Conservation (phyloP, 2,113 vertebrate species). For the Onychostoma macrolepis region DNA sequence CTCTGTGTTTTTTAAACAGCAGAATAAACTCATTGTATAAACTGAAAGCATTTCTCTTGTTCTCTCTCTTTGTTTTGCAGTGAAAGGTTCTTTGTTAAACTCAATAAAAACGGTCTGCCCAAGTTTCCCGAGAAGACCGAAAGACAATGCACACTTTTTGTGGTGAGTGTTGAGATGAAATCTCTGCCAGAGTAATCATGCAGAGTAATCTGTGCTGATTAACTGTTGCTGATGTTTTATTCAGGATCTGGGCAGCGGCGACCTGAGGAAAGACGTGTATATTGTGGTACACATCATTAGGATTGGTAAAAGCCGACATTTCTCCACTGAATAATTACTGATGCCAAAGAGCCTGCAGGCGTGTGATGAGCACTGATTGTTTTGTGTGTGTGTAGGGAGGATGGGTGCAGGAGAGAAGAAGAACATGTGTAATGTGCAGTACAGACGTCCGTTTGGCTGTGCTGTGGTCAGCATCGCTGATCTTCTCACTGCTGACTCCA, state of each 20-base stretch:
- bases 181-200: slow-evolving; percentile 26
- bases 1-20: background rate
- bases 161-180: slow-evolving; percentile 81
- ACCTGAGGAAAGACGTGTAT: slow-evolving; percentile 96
- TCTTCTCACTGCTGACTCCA: slow-evolving; percentile 90
- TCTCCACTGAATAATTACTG: slow-evolving; percentile 14
- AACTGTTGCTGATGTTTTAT: slow-evolving; percentile 27
- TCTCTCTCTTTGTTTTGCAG: slow-evolving; percentile 67
- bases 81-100: slow-evolving; percentile 95
- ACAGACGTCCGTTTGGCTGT: slow-evolving; percentile 93
- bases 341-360: background rate
- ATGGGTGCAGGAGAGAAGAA: slow-evolving; percentile 98
- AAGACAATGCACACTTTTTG: slow-evolving; percentile 95
- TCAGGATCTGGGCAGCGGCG: slow-evolving; percentile 96
- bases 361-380: slow-evolving; percentile 3
- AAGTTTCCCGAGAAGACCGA: slow-evolving; percentile 97
- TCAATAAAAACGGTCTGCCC: slow-evolving; percentile 95
- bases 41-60: slow-evolving; percentile 21
- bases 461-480: slow-evolving; percentile 96
- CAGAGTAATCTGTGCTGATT: slow-evolving; percentile 26
- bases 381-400: slow-evolving; percentile 77
- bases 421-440: slow-evolving; percentile 89
- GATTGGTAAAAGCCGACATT: slow-evolving; percentile 80
- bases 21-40: background rate
- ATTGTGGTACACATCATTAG: slow-evolving; percentile 95